Evolutionary conservation across 2,113 vertebrate species (phyloP), one percentile per base, ranked within the genome.

Genomic region (Brachyhypopomus gauderio): DNA sequence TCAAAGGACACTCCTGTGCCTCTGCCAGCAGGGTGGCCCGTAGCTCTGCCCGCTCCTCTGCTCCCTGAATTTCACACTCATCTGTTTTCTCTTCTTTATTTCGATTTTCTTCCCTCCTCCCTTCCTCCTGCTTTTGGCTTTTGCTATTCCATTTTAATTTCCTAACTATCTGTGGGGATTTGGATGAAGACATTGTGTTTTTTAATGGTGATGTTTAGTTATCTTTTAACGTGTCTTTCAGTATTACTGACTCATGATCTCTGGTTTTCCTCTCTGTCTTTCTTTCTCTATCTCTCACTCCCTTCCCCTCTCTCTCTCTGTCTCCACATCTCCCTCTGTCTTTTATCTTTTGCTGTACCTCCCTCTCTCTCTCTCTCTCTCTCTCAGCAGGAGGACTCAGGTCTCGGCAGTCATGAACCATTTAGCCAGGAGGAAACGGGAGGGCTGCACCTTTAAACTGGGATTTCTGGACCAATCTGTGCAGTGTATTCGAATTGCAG

Each of bases 401-500:
- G 90, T 88, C 83, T 88, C 81, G 25, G 89, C 92, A 93, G 93
- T 93, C 93, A 93, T 93, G 93, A 94, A 90, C 93, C 92, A 93
- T 94, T 94, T 94, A 94, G 93, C 92, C 92, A 90, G 83, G 90
- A 91, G 91, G 89, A 92, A 91, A 89, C 30, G 86, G 88, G 88
- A 85, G 87, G 90, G 91, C 87, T 86, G 80, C 87, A 88, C 86
- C 89, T 94, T 94, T 94, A 95, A 95, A 95, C 94, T 93, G 85
- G 90, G 90, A 91, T 92, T 94, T 92, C 84, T 89, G 93, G 95
- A 95, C 95, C 94, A 94, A 96, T 92, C 90, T 94, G 91, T 86
- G 92, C 87, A 87, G 90, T 91, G 93, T 92, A 95, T 94, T 92
- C 95, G 93, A 94, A 93, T 95, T 95, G 94, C 89, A 93, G 95